These are phyloP conservation scores for Dermolepida albohirtum DNA, from an alignment of 2,888 invertebrate genomes.

Conservation along the genomic window DNA sequence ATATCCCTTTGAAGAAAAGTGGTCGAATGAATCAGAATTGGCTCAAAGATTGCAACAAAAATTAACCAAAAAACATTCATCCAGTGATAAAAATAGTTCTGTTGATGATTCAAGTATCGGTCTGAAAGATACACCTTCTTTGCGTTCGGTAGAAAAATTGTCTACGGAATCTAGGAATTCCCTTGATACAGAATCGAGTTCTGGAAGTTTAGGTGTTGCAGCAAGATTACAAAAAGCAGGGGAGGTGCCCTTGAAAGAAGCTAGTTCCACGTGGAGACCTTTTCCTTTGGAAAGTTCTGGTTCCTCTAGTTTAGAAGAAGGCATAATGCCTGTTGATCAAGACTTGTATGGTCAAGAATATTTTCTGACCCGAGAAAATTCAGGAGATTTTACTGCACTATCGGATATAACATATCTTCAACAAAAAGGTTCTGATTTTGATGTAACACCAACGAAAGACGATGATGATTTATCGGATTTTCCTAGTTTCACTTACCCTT, in stretches of 20 bases:
- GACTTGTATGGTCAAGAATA: slow-evolving; percentile 66
- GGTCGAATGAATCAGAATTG: slow-evolving; percentile 64
- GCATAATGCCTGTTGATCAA: slow-evolving; percentile 81
- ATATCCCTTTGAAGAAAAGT: slow-evolving; percentile 65
- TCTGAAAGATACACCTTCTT: slow-evolving; percentile 59
- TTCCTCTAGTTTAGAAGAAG: slow-evolving; percentile 88
- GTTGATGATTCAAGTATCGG: slow-evolving; percentile 60
- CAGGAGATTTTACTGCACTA: slow-evolving; percentile 58
- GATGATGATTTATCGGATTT: slow-evolving; percentile 80
- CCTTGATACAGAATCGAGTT: slow-evolving; percentile 81
- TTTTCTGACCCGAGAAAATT: slow-evolving; percentile 61
- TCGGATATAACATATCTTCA: slow-evolving; percentile 59
- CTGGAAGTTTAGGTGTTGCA: slow-evolving; percentile 79
- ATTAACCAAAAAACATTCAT: slow-evolving; percentile 62
- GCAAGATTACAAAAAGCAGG: slow-evolving; percentile 70
- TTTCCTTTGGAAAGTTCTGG: slow-evolving; percentile 88
- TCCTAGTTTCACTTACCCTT: slow-evolving; percentile 74
- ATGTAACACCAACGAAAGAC: slow-evolving; percentile 70
- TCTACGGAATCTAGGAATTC: slow-evolving; percentile 78
- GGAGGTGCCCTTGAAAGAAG: slow-evolving; percentile 70
- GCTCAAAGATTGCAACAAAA: slow-evolving; percentile 62
- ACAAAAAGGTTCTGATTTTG: slow-evolving; percentile 59
- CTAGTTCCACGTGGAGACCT: slow-evolving; percentile 85
- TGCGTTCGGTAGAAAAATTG: slow-evolving; percentile 60
- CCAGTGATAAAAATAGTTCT: slow-evolving; percentile 61